Base-by-base conservation (phyloP, 2,113 vertebrate genomes). In the Nanger granti region DNA sequence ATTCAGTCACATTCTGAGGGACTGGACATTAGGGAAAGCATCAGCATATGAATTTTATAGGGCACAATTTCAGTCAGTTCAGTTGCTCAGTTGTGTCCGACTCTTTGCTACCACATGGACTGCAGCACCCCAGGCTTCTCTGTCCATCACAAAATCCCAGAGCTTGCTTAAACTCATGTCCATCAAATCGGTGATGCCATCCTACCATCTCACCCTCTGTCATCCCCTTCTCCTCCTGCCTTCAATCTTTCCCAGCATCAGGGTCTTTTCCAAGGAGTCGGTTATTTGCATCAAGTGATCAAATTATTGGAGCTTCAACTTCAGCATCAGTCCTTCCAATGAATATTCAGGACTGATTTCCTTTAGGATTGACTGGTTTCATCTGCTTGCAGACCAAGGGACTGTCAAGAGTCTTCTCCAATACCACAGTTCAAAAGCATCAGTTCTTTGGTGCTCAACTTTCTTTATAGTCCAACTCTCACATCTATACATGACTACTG, bases 131-230 rank as follows among this genome's bases (percentile, higher is more conserved):
- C 69, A 41, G n/a, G 69, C 20, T 73, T 73, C n/a, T 20, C 37
- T 41, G 10, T 41, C 37, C 22, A 26, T 76, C 10, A 76, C n/a
- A 76, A 76, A 41, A 24, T 24, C n/a, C 69, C 11, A 0, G n/a
- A 76, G 69, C 69, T 76, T 76, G 20, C 10, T 26, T 24, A 76
- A 41, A 41, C 37, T 76, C 37, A 41, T 12, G 37, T 76, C 69
- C 20, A 76, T 41, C 10, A 0, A 41, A 12, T 76, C 1, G 0
- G 20, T 76, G 37, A 41, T 41, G 69, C 69, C 69, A 41, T 26
- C 69, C 10, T 41, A 12, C 69, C 20, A 76, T 76, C 20, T 41
- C 69, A 41, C 10, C 37, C 69, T 76, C n/a, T 76, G n/a, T 76
- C 20, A 22, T 76, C 20, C 69, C n/a, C 10, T 41, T 76, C 20